These are phyloP conservation scores for Ceyx cyanopectus DNA, from an alignment of 2,113 vertebrate species.

Conservation along the genomic window DNA sequence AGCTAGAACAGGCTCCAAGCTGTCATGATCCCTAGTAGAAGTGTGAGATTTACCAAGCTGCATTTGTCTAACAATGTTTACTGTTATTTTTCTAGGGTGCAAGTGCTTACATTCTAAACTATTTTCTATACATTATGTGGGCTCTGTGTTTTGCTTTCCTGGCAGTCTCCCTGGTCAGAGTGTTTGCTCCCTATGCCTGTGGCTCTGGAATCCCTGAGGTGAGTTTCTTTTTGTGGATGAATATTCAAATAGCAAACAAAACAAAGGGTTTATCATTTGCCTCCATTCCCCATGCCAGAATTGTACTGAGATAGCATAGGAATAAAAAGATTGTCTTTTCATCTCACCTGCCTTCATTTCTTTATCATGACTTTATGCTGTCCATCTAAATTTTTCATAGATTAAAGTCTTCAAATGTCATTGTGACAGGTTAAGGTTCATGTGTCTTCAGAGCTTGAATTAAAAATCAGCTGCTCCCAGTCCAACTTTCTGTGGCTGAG, in stretches of 20 bases:
- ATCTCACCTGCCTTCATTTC: neutral
- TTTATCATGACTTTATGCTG: neutral
- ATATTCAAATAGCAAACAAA: neutral
- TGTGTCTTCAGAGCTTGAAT: neutral
- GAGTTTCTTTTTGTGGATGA: constrained; percentile 32
- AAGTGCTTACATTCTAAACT: constrained; percentile 94
- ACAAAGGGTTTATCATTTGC: neutral
- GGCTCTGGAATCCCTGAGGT: constrained; percentile 99
- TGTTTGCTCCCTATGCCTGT: constrained; percentile 97
- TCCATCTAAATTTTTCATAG: neutral
- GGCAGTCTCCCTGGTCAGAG: constrained; percentile 95
- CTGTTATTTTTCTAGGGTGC: constrained; percentile 83
- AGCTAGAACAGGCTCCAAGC: neutral
- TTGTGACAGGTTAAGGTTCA: neutral
- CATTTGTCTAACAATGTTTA: constrained; percentile 10
- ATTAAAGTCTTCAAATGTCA: neutral
- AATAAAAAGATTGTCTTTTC: neutral
- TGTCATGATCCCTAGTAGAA: neutral
- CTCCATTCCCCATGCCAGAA: neutral
- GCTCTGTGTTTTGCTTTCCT: constrained; percentile 94
- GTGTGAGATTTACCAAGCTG: neutral
- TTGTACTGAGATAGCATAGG: neutral
- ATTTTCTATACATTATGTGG: constrained; percentile 94
- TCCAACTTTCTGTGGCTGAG: neutral
- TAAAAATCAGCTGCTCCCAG: neutral